A percentile compares a stretch with the other conserved stretches of the same genome.
Evolutionary conservation across 1,140 invertebrate species (phyloP).

Genomic region (Gonioctena quinquepunctata): DNA sequence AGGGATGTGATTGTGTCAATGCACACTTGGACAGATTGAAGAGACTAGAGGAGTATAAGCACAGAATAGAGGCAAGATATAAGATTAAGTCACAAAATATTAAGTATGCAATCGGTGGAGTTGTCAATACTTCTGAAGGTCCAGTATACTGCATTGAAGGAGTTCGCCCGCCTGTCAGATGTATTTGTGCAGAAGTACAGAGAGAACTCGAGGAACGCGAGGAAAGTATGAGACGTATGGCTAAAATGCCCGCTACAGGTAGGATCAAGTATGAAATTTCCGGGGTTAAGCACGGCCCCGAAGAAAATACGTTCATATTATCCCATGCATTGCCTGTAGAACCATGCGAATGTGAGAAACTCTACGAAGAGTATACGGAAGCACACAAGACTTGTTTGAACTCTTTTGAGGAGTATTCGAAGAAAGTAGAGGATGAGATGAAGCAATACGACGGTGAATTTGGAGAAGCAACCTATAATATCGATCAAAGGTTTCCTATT

Average conservation of each 20-base stretch:
- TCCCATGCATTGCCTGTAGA: constrained; percentile 24
- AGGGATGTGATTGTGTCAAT: constrained; percentile 27
- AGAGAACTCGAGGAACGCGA: constrained; percentile 28
- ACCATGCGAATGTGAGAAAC: constrained; percentile 40
- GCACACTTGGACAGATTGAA: constrained; percentile 24
- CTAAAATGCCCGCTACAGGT: constrained; percentile 38
- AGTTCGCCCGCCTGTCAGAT: constrained; percentile 23
- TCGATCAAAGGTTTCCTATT: no score
- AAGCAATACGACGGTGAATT: not conserved
- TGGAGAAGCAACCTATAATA: not conserved
- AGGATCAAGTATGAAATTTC: constrained; percentile 41
- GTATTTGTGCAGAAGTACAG: constrained; percentile 26
- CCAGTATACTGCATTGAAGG: constrained; percentile 32
- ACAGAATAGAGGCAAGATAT: constrained; percentile 18
- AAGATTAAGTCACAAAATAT: constrained; percentile 16
- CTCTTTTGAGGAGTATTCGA: constrained; percentile 35
- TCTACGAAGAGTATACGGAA: constrained; percentile 35
- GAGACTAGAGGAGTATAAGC: constrained; percentile 29
- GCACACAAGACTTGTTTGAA: constrained; percentile 39
- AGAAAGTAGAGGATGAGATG: constrained; percentile 24
- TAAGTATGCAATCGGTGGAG: constrained; percentile 25
- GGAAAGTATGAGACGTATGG: constrained; percentile 25
- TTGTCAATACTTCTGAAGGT: constrained; percentile 20
- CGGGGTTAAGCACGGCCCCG: constrained; percentile 40
- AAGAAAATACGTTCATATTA: constrained; percentile 46